Conservation (phyloP, 2,888 invertebrate species). For the Drosophila longiperda region DNA sequence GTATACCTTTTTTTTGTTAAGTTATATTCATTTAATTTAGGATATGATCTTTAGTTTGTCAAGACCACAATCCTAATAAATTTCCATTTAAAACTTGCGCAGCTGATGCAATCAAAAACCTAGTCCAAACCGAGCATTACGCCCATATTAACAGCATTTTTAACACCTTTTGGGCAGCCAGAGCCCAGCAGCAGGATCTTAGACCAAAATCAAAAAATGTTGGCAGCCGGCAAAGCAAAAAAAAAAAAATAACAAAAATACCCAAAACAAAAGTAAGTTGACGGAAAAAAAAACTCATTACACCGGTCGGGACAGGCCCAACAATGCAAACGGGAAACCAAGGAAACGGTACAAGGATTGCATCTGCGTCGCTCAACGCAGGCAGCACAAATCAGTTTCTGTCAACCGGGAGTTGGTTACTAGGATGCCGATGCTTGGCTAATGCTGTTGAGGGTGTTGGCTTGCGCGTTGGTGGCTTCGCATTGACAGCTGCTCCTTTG, state of each 20-base stretch:
- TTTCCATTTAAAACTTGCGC: not conserved
- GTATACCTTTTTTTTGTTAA: too few species aligned
- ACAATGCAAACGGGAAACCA: slow-evolving; percentile 69
- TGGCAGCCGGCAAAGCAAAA: slow-evolving; percentile 47
- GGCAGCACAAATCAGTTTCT: slow-evolving; percentile 70
- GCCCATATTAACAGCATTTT: slow-evolving; percentile 73
- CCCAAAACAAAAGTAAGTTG: slow-evolving; percentile 53
- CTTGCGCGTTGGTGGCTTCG: slow-evolving; percentile 79
- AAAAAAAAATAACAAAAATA: slow-evolving; percentile 46
- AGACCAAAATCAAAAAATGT: slow-evolving; percentile 19
- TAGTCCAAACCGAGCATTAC: slow-evolving; percentile 41
- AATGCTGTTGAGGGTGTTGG: slow-evolving; percentile 66
- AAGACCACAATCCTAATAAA: not conserved
- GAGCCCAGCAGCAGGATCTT: slow-evolving; percentile 17
- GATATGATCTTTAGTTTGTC: not conserved
- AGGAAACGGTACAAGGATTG: slow-evolving; percentile 53
- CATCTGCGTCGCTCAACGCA: slow-evolving; percentile 46
- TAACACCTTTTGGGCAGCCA: slow-evolving; percentile 62
- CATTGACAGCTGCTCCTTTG: slow-evolving; percentile 76
- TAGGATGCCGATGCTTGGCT: slow-evolving; percentile 36
- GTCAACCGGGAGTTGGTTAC: slow-evolving; percentile 59
- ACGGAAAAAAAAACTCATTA: slow-evolving; percentile 67
- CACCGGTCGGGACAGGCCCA: slow-evolving; percentile 68
- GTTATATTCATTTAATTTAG: too few species aligned
- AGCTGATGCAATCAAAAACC: slow-evolving; percentile 39